Conservation (phyloP, 2,113 vertebrate species). For the Pedionomus torquatus region DNA sequence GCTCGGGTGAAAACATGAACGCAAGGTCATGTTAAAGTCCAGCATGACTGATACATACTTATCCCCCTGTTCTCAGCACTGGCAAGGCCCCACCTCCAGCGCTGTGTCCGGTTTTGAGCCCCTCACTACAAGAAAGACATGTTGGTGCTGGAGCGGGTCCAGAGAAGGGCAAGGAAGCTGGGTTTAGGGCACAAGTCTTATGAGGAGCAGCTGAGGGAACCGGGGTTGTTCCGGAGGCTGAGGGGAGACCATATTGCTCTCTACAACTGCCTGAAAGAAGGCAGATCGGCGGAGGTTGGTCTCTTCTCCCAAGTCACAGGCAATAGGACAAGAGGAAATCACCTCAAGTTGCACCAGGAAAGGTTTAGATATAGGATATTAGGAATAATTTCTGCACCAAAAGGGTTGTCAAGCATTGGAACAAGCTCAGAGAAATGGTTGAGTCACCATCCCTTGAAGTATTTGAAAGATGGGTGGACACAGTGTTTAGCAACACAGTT, state of each 20-base stretch:
- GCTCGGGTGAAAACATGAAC: too few species aligned
- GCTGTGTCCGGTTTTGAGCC: too few species aligned
- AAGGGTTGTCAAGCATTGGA: not conserved
- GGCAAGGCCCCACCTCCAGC: too few species aligned
- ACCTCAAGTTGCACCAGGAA: not conserved
- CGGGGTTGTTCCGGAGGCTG: too few species aligned
- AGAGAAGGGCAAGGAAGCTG: too few species aligned
- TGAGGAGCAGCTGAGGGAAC: too few species aligned
- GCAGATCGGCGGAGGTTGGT: accelerated
- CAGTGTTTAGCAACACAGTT: not conserved
- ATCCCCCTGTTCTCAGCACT: too few species aligned
- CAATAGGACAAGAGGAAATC: not conserved
- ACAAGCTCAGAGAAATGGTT: not conserved
- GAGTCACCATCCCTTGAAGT: not conserved
- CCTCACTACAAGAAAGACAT: too few species aligned
- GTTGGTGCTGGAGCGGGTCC: too few species aligned
- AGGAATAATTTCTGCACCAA: not conserved
- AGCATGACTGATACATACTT: too few species aligned
- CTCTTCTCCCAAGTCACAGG: not conserved
- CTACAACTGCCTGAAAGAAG: not conserved
- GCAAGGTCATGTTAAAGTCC: too few species aligned
- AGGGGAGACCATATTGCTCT: not conserved
- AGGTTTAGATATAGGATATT: not conserved
- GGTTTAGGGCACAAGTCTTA: too few species aligned
- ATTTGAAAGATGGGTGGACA: not conserved